A percentile compares a stretch with the other conserved stretches of the same genome.
phyloP scores from a whole-genome alignment of 2,888 invertebrate species.

The Perdita meconis region DNA sequence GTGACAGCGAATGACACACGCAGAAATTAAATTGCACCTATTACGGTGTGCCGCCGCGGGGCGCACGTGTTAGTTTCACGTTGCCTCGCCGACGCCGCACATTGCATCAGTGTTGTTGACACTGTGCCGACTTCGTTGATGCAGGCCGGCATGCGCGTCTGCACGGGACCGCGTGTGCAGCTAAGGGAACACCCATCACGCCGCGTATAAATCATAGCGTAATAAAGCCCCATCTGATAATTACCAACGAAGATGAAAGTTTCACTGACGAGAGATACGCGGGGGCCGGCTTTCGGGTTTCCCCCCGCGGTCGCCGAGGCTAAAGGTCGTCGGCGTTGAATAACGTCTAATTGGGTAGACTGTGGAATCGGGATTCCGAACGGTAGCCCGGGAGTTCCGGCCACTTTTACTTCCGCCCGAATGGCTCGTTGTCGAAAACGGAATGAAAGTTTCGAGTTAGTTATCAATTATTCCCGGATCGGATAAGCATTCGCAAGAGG shows the following conservation, averaged over 20 bases:
- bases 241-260: constrained; percentile 62
- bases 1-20: constrained; percentile 55
- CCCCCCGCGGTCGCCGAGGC: constrained; percentile 37
- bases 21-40: constrained; percentile 63
- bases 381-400: constrained; percentile 28
- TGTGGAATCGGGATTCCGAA: constrained; percentile 34
- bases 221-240: constrained; percentile 61
- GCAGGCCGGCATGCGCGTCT: background rate
- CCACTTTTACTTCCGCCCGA: constrained; percentile 51
- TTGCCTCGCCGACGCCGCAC: constrained; percentile 45
- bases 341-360: constrained; percentile 67
- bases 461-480: constrained; percentile 61
- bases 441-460: constrained; percentile 50
- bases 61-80: constrained; percentile 59
- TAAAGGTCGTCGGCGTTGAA: constrained; percentile 62
- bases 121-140: constrained; percentile 39
- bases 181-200: constrained; percentile 15
- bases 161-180: background rate
- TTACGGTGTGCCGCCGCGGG: constrained; percentile 51
- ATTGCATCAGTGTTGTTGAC: constrained; percentile 57
- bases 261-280: constrained; percentile 52
- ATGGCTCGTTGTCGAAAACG: constrained; percentile 43
- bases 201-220: constrained; percentile 47
- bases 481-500: constrained; percentile 27
- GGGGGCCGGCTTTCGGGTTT: constrained; percentile 44